These are phyloP conservation scores for Eledone cirrhosa DNA, from an alignment of 2,888 invertebrate genomes.

Conservation along the genomic window DNA sequence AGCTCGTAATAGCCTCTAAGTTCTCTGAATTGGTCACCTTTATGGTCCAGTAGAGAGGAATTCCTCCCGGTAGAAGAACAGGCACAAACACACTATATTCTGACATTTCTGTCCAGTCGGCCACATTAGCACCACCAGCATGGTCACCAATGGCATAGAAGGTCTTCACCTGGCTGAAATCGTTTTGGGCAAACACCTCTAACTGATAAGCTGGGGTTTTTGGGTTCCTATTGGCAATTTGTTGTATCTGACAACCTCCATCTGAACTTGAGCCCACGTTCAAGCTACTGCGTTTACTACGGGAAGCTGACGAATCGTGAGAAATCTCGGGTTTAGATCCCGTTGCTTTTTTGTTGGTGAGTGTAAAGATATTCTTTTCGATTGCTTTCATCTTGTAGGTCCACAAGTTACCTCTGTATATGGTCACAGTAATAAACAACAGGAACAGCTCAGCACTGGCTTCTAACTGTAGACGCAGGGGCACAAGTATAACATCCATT, in stretches of 20 bases:
- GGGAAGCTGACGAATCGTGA: not conserved
- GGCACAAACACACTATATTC: slow-evolving; percentile 41
- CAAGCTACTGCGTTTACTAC: not conserved
- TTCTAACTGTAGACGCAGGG: slow-evolving; percentile 37
- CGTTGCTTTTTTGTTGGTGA: slow-evolving; percentile 37
- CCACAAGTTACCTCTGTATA: slow-evolving; percentile 44
- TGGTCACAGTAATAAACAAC: slow-evolving; percentile 32
- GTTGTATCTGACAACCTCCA: slow-evolving; percentile 41
- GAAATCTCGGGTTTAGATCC: slow-evolving; percentile 37
- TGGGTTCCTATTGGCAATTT: slow-evolving; percentile 39
- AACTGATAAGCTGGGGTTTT: slow-evolving; percentile 43
- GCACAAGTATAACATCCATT: slow-evolving; percentile 43
- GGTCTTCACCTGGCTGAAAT: slow-evolving; percentile 42
- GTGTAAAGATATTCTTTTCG: slow-evolving; percentile 39
- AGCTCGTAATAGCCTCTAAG: slow-evolving; percentile 38
- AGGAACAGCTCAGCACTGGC: slow-evolving; percentile 40
- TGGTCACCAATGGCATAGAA: slow-evolving; percentile 46
- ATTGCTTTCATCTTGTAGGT: slow-evolving; percentile 37
- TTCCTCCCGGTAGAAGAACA: slow-evolving; percentile 40
- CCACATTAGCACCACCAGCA: slow-evolving; percentile 42
- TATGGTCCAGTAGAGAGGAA: slow-evolving; percentile 51
- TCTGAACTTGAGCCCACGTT: not conserved
- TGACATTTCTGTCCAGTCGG: slow-evolving; percentile 45
- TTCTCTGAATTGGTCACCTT: slow-evolving; percentile 51
- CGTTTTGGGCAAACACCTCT: slow-evolving; percentile 43